Evolutionary conservation across 2,113 vertebrate genomes (phyloP), one percentile per base, ranked within the genome.

Genomic region (Ornithorhynchus anatinus): DNA sequence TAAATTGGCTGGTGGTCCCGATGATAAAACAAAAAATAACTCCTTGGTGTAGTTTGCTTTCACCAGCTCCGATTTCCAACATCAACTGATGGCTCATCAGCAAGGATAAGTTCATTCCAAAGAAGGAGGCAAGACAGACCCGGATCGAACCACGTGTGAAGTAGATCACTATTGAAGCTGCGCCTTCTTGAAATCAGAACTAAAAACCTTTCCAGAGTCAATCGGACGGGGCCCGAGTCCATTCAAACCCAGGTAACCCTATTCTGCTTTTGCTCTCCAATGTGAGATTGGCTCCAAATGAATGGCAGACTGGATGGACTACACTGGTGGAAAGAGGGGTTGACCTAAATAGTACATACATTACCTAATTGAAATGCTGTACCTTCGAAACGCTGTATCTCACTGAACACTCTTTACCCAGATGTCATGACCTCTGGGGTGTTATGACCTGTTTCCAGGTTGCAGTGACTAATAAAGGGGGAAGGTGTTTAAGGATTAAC

Each of bases 181-280:
- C 31, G 23, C 33, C 23, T 32, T 66, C 68, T 40, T 65, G 65
- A 74, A 71, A 69, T 40, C 25, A 72, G 43, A 77, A 60, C n/a
- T 17, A 36, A 63, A 75, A n/a, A 25, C 25, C 22, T 40, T 74
- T 77, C 50, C 68, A 80, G 56, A 31, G 31, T 43, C 40, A 62
- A 81, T 69, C 69, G 79, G 81, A 74, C 75, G 59, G 59, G 43
- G n/a, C 16, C 31, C 23, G 25, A 27, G n/a, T n/a, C n/a, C n/a
- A 50, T 27, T 19, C 8, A 25, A 13, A 29, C 16, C 31, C 25
- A 48, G 45, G 14, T 17, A 16, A 50, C 15, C 47, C 19, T 27
- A 29, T 11, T 25, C 10, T 29, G 6, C 8, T 27, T 29, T 10
- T 29, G 25, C 15, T 27, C 8, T 17, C 19, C 7, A 22, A 44